These are phyloP conservation scores for Pseudomyrmex pallidus DNA, from an alignment of 1,140 invertebrate genomes.

Conservation along the genomic window DNA sequence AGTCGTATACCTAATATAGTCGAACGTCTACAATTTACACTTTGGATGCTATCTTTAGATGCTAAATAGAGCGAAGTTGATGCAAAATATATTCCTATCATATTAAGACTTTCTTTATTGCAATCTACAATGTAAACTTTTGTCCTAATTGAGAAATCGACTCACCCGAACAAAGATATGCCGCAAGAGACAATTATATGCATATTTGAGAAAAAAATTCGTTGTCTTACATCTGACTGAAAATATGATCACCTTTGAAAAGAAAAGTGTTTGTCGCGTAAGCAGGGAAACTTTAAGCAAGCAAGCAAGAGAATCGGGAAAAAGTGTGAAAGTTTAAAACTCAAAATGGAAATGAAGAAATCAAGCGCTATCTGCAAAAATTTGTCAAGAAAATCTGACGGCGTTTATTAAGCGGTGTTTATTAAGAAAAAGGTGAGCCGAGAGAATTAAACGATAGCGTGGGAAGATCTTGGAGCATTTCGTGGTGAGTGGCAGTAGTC, in stretches of 20 bases:
- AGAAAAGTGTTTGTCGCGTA: neutral
- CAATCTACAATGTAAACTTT: conserved; percentile 43
- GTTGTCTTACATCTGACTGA: conserved; percentile 27
- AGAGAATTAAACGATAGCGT: conserved; percentile 49
- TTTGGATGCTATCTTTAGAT: neutral
- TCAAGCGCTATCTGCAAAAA: conserved; percentile 5
- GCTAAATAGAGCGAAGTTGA: conserved; percentile 27
- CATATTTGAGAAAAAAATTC: conserved; percentile 34
- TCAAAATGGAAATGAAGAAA: conserved; percentile 20
- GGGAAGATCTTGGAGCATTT: conserved; percentile 14
- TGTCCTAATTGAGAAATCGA: conserved; percentile 27
- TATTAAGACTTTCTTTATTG: conserved; percentile 21
- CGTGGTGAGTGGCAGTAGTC: neutral
- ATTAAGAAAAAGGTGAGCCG: conserved; percentile 11
- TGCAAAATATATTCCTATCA: conserved; percentile 41
- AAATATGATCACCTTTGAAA: conserved; percentile 54
- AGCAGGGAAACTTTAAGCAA: conserved; percentile 6
- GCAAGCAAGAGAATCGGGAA: neutral
- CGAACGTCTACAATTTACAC: conserved; percentile 11
- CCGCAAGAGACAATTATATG: neutral
- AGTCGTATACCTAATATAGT: neutral
- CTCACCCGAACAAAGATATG: conserved; percentile 25
- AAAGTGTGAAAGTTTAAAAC: conserved; percentile 40
- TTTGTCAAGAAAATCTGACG: conserved; percentile 36
- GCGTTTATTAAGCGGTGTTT: conserved; percentile 25